Base-by-base conservation (phyloP, 2,888 invertebrate species). In the Dyspetes luteomarginatus region DNA sequence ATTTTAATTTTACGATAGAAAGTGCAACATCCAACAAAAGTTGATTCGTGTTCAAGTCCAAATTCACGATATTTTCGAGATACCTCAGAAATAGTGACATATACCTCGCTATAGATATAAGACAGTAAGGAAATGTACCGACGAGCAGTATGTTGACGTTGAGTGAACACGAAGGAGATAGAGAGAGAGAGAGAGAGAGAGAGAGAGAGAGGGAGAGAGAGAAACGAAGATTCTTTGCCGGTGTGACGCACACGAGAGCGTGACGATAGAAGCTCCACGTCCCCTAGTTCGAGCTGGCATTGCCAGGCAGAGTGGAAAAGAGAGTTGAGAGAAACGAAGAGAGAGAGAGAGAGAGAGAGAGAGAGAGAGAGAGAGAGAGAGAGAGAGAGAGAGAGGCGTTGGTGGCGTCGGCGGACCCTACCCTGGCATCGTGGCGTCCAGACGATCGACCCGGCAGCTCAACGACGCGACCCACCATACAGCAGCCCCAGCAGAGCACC, bases 371-470 rank as follows among this genome's bases (percentile, higher is more conserved):
- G 3, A 19, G 58, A 43, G 65, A 50, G 60, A 71, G 69, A 73
- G 56, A 58, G 62, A 52, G 65, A 74, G 43, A 60, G 65, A 45
- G 60, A 26, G 69, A 80, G 56, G 73, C 76, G 75, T 77, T 56
- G 67, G 79, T 67, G 75, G 74, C 62, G 67, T 74, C 60, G 75
- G 74, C 65, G 65, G 50, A 65, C 69, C 62, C 64, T 65, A 64
- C 55, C 52, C 72, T 73, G 56, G 62, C 60, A 72, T 36, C 60
- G 67, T 69, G 77, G 81, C 77, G 73, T 81, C 81, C 81, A 77
- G 81, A 81, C 81, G 81, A 81, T 81, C 81, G 81, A 81, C 77
- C 81, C 68, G 62, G 56, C 55, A 64, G 72, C 71, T 76, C 73
- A 68, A 73, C 80, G 76, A 62, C 45, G 41, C 64, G 55, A 56